Conservation (phyloP, 2,888 invertebrate genomes). For the Plagodis pulveraria region DNA sequence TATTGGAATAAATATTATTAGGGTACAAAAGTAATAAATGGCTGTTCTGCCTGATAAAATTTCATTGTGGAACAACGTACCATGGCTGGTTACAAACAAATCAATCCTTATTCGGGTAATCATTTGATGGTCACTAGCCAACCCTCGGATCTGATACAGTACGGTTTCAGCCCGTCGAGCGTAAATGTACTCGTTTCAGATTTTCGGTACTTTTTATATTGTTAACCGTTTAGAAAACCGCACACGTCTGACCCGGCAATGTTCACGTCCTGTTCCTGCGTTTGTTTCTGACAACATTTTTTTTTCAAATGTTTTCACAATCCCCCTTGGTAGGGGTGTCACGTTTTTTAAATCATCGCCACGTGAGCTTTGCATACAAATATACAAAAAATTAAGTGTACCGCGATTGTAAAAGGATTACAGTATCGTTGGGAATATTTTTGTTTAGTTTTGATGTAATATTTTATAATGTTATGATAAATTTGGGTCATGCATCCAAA, state of each 20-base stretch:
- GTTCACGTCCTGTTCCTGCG: slow-evolving; percentile 26
- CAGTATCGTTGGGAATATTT: slow-evolving; percentile 8
- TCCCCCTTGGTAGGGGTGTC: slow-evolving; percentile 51
- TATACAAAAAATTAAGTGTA: slow-evolving; percentile 44
- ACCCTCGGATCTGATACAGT: too few species aligned
- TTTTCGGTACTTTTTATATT: slow-evolving; percentile 16
- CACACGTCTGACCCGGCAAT: slow-evolving; percentile 25
- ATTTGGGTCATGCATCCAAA: too few species aligned
- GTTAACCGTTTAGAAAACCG: slow-evolving; percentile 22
- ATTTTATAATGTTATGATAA: too few species aligned
- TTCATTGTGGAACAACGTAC: too few species aligned
- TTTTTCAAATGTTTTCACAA: slow-evolving; percentile 40
- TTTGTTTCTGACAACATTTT: slow-evolving; percentile 35
- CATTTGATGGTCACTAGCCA: too few species aligned
- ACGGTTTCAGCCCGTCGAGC: too few species aligned
- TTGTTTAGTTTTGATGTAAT: slow-evolving; percentile 1
- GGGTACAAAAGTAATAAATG: too few species aligned
- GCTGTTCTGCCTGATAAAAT: too few species aligned
- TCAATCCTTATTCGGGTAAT: too few species aligned
- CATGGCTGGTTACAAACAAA: too few species aligned
- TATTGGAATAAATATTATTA: too few species aligned
- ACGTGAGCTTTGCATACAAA: slow-evolving; percentile 56
- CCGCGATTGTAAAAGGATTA: slow-evolving; percentile 25
- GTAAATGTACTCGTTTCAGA: not conserved
- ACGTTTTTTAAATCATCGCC: slow-evolving; percentile 68